A percentile compares a stretch with the other conserved stretches of the same genome.
Conservation (phyloP, 2,797 vertebrate genomes). For the Lepus townsendii region DNA sequence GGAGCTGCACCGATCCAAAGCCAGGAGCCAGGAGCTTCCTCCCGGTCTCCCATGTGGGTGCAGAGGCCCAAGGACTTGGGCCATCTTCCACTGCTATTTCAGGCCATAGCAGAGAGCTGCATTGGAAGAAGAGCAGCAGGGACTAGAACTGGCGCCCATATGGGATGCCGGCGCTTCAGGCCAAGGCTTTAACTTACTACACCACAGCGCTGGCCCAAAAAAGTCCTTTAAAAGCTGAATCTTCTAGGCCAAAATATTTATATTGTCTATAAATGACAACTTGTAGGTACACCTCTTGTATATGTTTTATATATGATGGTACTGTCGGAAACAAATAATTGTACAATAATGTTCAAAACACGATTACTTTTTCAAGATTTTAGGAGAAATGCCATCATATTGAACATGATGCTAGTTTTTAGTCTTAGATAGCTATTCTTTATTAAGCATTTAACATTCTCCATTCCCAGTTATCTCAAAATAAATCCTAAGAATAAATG, state of each 20-base stretch:
- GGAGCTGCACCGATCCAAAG: too few relatives aligned
- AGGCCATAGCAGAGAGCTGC: too few relatives aligned
- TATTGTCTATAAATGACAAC: slow-evolving; percentile 4
- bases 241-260: slow-evolving; percentile 24
- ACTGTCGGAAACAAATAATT: slow-evolving; percentile 6
- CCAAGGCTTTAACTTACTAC: too few relatives aligned
- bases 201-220: too few relatives aligned
- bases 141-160: too few relatives aligned
- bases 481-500: slow-evolving; percentile 44
- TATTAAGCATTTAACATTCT: slow-evolving; percentile 19
- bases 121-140: too few relatives aligned
- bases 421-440: slow-evolving; percentile 30
- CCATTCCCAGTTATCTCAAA: slow-evolving; percentile 16
- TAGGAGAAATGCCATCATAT: slow-evolving; percentile 14
- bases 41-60: too few relatives aligned
- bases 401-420: slow-evolving; percentile 4
- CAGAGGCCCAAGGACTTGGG: too few relatives aligned
- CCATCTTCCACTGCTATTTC: too few relatives aligned
- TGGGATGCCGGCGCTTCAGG: too few relatives aligned
- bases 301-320: slow-evolving; percentile 7
- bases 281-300: slow-evolving; percentile 2
- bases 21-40: too few relatives aligned
- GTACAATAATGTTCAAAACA: neutral
- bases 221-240: slow-evolving; percentile 47
- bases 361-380: neutral